Percentiles rank a stretch among this genome's conserved stretches.
Conservation (phyloP, 2,113 vertebrate species). For the Oriolus oriolus region DNA sequence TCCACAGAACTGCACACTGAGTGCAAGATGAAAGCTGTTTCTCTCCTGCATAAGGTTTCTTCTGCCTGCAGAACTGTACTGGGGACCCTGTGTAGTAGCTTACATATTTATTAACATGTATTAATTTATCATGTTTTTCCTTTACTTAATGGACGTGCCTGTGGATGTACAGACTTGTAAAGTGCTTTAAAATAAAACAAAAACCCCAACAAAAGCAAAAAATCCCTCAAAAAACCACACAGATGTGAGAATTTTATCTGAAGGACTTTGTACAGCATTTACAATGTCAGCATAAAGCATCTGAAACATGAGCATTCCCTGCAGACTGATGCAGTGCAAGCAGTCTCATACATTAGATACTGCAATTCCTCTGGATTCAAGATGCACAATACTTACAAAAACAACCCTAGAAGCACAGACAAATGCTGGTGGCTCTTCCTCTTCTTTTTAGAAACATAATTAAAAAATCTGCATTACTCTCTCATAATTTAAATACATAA, state of each 20-base stretch:
- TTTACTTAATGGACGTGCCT: background rate
- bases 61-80: background rate
- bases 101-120: background rate
- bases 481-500: conserved; percentile 89
- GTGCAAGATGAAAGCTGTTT: background rate
- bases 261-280: conserved; percentile 66
- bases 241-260: conserved; percentile 29
- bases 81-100: background rate
- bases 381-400: conserved; percentile 65
- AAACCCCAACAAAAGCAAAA: background rate
- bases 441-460: conserved; percentile 76
- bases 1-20: background rate
- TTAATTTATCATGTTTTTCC: background rate
- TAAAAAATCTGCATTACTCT: conserved; percentile 74
- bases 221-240: background rate
- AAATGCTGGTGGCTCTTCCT: conserved; percentile 81
- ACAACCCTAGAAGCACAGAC: conserved; percentile 77
- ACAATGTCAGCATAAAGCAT: conserved; percentile 56
- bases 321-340: conserved; percentile 51
- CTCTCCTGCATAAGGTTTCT: background rate
- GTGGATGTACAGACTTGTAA: background rate
- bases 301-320: conserved; percentile 52
- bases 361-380: conserved; percentile 42
- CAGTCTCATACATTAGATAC: conserved; percentile 31
- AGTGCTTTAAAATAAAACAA: conserved; percentile 57